Evolutionary conservation across 2,113 vertebrate genomes (phyloP).

Genomic region (Odobenus rosmarus): DNA sequence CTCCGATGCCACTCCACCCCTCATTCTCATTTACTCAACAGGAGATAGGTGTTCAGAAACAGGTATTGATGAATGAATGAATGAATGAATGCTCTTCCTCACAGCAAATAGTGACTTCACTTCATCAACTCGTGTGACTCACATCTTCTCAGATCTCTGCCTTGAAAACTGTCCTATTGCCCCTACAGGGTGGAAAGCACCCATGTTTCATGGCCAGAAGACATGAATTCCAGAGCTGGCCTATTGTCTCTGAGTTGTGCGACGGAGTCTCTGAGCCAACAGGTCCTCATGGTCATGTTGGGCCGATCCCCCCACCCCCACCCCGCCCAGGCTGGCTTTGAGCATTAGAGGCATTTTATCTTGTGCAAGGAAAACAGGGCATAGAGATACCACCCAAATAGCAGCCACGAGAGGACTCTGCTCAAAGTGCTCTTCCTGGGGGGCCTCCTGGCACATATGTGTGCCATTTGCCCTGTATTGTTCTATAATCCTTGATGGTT

Average conservation of each 20-base stretch:
- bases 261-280: background rate
- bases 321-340: background rate
- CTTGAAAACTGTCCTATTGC: background rate
- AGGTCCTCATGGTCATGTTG: accelerated
- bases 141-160: background rate
- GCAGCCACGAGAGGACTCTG: background rate
- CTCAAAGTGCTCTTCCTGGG: background rate
- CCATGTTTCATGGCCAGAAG: background rate
- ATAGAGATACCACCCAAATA: background rate
- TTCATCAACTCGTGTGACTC: background rate
- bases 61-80: background rate
- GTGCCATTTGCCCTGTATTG: background rate
- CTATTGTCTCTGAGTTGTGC: background rate
- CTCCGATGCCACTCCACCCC: background rate
- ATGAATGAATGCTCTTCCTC: background rate
- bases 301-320: too few relatives aligned
- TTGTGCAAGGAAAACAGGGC: background rate
- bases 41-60: background rate
- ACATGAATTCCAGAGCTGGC: background rate
- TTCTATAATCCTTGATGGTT: conserved; percentile 8
- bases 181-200: background rate
- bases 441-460: background rate
- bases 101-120: background rate
- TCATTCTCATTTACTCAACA: background rate
- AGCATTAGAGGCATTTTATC: background rate